phyloP scores from a whole-genome alignment of 2,113 vertebrate genomes.

The Gobio gobio region DNA sequence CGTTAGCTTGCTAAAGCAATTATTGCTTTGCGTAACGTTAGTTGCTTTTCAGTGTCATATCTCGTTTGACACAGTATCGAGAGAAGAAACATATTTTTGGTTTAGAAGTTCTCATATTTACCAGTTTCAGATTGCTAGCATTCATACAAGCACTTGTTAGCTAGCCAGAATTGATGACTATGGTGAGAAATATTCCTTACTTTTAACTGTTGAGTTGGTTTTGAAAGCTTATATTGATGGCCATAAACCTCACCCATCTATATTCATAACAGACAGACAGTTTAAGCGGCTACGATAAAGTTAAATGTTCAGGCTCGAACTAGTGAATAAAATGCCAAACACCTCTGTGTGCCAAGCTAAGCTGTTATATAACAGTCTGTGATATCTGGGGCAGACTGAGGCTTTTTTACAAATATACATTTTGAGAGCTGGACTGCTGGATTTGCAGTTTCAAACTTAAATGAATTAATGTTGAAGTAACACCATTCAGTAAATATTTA shows the following conservation, averaged over 20 bases:
- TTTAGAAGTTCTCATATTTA: neutral
- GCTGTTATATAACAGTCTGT: constrained; percentile 22
- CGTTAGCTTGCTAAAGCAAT: neutral
- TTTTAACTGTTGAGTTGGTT: neutral
- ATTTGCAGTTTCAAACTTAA: neutral
- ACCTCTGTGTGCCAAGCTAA: neutral
- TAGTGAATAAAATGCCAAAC: constrained; percentile 1
- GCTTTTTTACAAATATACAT: neutral
- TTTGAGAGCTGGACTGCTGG: neutral
- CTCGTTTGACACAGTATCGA: neutral
- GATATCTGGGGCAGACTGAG: constrained; percentile 12
- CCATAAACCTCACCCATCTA: neutral
- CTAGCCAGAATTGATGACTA: neutral
- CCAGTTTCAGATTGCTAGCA: neutral
- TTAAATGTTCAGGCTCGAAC: neutral
- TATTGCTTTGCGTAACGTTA: neutral
- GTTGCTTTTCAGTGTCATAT: neutral
- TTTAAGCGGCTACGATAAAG: neutral
- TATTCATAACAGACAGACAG: neutral
- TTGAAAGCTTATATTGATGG: neutral
- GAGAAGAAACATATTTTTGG: neutral
- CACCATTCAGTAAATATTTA: neutral
- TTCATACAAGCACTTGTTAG: neutral
- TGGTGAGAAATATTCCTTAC: neutral
- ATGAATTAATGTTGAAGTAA: neutral